A percentile compares a stretch with the other conserved stretches of the same genome.
phyloP scores from a whole-genome alignment of 1,140 invertebrate species.

The Temnothorax nylanderi region DNA sequence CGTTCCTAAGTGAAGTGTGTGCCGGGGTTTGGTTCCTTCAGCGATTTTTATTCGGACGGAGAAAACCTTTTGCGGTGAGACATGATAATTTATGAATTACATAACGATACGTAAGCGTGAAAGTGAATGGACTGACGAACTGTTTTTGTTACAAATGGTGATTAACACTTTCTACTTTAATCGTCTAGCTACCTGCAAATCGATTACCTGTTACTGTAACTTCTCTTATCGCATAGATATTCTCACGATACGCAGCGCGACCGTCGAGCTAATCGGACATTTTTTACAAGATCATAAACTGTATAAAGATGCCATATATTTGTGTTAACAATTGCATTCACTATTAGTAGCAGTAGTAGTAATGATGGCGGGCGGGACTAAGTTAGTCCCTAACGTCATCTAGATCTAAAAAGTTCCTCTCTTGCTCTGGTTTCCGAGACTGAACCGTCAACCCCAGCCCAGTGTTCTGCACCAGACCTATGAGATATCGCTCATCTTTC shows the following conservation, averaged over 20 bases:
- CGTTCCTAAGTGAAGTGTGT: constrained; percentile 33
- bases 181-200: constrained; percentile 66
- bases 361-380: neutral
- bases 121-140: constrained; percentile 18
- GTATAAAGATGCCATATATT: neutral
- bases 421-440: neutral
- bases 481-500: too few species aligned
- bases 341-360: neutral
- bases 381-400: neutral
- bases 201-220: constrained; percentile 65
- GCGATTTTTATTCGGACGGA: neutral
- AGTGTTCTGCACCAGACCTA: neutral
- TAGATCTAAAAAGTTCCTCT: neutral
- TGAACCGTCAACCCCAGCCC: neutral
- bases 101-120: neutral
- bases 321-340: neutral
- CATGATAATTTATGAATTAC: constrained; percentile 18
- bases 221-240: constrained; percentile 69
- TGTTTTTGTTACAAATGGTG: constrained; percentile 55
- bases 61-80: neutral
- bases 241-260: constrained; percentile 29
- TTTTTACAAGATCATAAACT: neutral
- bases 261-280: constrained; percentile 36
- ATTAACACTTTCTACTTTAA: constrained; percentile 64
- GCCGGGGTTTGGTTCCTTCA: neutral